Conservation (phyloP, 2,888 invertebrate species). For the Automeris io region DNA sequence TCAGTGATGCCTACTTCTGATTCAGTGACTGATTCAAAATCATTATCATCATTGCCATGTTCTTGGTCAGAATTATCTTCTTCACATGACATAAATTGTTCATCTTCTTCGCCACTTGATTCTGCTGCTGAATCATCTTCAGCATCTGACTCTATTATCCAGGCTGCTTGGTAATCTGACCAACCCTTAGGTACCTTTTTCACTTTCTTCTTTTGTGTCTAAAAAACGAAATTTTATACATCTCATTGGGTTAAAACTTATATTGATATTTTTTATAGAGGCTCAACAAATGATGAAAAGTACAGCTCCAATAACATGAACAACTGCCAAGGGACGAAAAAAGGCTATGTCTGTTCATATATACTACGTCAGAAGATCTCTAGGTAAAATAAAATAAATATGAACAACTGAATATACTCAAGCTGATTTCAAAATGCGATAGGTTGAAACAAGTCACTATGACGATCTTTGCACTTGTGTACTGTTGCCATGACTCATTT, state of each 20-base stretch:
- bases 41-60: constrained; percentile 77
- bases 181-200: constrained; percentile 96
- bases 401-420: too few relatives aligned
- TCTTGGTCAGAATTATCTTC: constrained; percentile 71
- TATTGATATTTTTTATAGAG: background rate
- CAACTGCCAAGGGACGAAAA: too few relatives aligned
- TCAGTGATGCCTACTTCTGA: constrained; percentile 80
- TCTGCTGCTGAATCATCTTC: constrained; percentile 68
- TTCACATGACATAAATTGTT: constrained; percentile 70
- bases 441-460: too few relatives aligned
- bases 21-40: constrained; percentile 82
- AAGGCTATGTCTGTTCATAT: too few relatives aligned
- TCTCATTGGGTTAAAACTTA: background rate
- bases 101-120: constrained; percentile 47
- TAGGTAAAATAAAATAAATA: too few relatives aligned
- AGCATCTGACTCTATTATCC: constrained; percentile 88
- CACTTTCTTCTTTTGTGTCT: constrained; percentile 79
- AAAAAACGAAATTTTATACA: constrained; percentile 14
- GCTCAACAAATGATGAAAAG: too few relatives aligned
- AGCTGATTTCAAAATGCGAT: too few relatives aligned
- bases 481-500: too few relatives aligned
- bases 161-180: constrained; percentile 97
- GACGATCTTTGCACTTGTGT: too few relatives aligned
- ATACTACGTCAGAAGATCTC: too few relatives aligned
- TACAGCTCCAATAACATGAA: too few relatives aligned